Conservation (phyloP, 2,797 vertebrate genomes). For the Sarcoramphus papa region DNA sequence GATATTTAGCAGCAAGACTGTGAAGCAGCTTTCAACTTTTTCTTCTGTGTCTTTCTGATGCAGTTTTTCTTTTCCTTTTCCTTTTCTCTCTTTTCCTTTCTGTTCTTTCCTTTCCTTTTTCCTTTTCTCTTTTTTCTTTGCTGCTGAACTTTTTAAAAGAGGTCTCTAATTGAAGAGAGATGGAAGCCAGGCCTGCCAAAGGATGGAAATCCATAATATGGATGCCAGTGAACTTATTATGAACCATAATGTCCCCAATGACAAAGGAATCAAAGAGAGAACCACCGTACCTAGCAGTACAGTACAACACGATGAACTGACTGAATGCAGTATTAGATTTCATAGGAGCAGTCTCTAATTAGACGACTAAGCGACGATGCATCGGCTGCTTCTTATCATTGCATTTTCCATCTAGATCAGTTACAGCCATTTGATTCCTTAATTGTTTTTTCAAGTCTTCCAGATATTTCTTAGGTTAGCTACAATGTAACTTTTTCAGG, state of each 20-base stretch:
- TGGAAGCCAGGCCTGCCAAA: slow-evolving; percentile 95
- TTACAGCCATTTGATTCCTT: slow-evolving; percentile 83
- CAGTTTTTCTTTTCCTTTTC: slow-evolving; percentile 74
- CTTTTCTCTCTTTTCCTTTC: slow-evolving; percentile 62
- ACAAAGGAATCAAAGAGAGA: slow-evolving; percentile 81
- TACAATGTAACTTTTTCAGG: slow-evolving; percentile 89
- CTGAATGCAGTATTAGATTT: slow-evolving; percentile 82
- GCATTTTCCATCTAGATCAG: slow-evolving; percentile 82
- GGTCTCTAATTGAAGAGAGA: slow-evolving; percentile 83
- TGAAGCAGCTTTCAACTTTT: slow-evolving; percentile 85
- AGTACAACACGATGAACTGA: slow-evolving; percentile 71
- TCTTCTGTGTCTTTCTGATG: slow-evolving; percentile 74
- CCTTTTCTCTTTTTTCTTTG: slow-evolving; percentile 35
- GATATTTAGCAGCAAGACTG: slow-evolving; percentile 86
- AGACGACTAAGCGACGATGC: slow-evolving; percentile 74
- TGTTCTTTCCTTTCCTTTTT: slow-evolving; percentile 66
- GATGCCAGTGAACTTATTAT: slow-evolving; percentile 88
- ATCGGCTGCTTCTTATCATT: slow-evolving; percentile 81
- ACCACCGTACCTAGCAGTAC: slow-evolving; percentile 74
- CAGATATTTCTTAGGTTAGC: slow-evolving; percentile 85
- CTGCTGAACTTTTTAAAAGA: slow-evolving; percentile 81
- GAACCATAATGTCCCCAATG: slow-evolving; percentile 75
- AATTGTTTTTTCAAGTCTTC: slow-evolving; percentile 87
- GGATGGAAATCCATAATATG: slow-evolving; percentile 92
- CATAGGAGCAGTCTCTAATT: slow-evolving; percentile 79